Base-by-base conservation (phyloP, 2,888 invertebrate species). In the Palloptera scutellata region DNA sequence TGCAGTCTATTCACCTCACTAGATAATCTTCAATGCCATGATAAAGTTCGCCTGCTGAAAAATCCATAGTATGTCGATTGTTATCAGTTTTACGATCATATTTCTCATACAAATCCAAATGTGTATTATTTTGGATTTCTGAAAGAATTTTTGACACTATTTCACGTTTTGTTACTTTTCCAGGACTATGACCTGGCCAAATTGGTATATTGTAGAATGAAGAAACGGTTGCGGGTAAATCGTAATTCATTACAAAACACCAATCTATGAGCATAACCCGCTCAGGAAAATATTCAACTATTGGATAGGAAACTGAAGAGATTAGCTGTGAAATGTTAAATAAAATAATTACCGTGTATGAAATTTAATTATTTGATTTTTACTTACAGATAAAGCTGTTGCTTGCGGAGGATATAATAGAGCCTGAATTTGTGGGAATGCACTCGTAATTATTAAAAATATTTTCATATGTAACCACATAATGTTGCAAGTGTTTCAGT, bases 161-260 rank as follows among this genome's bases (percentile, higher is more conserved):
- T 6, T 69, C 69, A 8, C 77, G 70, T 53, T 65, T 70, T 40
- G 61, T 54, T 63, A 72, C 15, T 71, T 68, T 19, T 59, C 72
- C 70, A 4, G 66, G 52, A 19, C 43, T 59, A 11, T 77, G 74
- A 6, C 77, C 78, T 1, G 84, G 81, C 84, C 84, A 84, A 11
- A 81, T 80, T 13, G 84, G 84, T 20, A 82, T 78, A 63, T 79
- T 79, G 55, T 84, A 85, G 68, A 84, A 85, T 1, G 77, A 76
- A 0, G 76, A 73, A 1, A 82, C 45, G 40, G 74, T 72, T 43
- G 62, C 68, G 1, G 85, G 85, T 45, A 84, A 67, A 41, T 77
- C 77, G 55, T 84, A 85, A 54, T 79, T 78, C 71, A 84, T 78
- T 72, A 81, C 82, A 61, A 84, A 83, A n/a, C 85, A 84, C 81